Evolutionary conservation across 2,888 invertebrate genomes (phyloP), one percentile per base, ranked within the genome.

Genomic region (Volucella zonaria): DNA sequence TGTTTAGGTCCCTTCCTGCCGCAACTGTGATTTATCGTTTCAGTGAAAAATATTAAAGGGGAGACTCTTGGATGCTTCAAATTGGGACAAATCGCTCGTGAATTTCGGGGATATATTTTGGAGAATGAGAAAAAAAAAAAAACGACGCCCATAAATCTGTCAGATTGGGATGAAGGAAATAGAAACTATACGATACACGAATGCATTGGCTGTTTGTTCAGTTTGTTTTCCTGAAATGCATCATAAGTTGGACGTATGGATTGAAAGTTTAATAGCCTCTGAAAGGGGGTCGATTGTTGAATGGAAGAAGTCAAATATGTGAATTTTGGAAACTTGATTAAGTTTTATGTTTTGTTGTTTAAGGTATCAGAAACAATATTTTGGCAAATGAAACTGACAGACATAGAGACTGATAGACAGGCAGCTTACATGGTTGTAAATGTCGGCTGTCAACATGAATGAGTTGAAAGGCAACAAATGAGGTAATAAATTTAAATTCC

Each of bases 51-150:
- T 66, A 77, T 73, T 77, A 74, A 74, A 78, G 54, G 58, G 74
- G 61, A 49, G 51, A 42, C 62, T 61, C 40, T 54, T 51, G 59
- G 77, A 73, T 78, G 49, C 67, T 66, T 68, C 79, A 79, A 83
- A 83, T 75, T 83, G 74, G 82, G 82, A 79, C 82, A 83, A 83
- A 83, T 83, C 68, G 74, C 79, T 75, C 54, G 82, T 83, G 82
- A 83, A 83, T 83, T 79, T 31, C 31, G 82, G 70, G 54, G 54
- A 79, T 74, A 79, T 82, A 82, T 79, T 79, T 82, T 74, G 40
- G 31, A 58, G 31, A 31, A 31, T 31, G 31, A 47, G 54, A 54
- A 77, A 67, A 23, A 18, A 18, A 18, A 18, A 23, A 78, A 51
- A 31, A 31, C 31, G 31, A 31, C 18, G 58, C 68, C 38, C n/a